Evolutionary conservation across 2,888 invertebrate genomes (phyloP), one percentile per base, ranked within the genome.

Genomic region (Pollenia angustigena): DNA sequence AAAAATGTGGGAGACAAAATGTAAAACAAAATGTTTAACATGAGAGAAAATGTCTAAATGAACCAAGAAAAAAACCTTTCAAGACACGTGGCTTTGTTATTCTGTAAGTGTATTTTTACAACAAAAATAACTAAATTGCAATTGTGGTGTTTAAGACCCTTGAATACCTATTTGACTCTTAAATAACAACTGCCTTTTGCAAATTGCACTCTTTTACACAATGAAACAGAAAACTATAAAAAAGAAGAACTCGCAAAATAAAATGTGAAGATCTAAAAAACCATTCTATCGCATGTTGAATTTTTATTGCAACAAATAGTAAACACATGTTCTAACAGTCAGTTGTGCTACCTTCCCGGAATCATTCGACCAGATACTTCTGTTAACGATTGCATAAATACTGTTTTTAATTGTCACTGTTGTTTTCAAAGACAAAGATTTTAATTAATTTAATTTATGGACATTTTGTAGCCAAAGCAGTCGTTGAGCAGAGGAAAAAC

Each of bases 251-350:
- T 60, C 52, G 44, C 64, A 75, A 75, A 80, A 66, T 71, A 46
- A 87, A 62, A 79, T 81, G 81, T 84, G 76, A 87, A 72, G 84
- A 84, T 81, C 84, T 44, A 66, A 69, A 75, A 76, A 85, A 85
- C 82, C 79, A 69, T 69, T 69, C 56, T 69, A 85, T 87, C 74
- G 84, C 87, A 87, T 87, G 87, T 87, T 84, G 60, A 74, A 78
- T 81, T 84, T 84, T 89, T 88, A 89, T 88, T 88, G 85, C 88
- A 88, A 90, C 90, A 90, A 89, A 90, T 90, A 90, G 72, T 88
- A 88, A 90, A 90, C 90, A 90, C 85, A 87, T 90, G 90, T 90
- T 90, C 87, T 89, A 88, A 88, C 90, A 88, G 78, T 64, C 50
- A 66, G 64, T 50, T 74, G 16, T 16, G 48, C 32, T n/a, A 58